phyloP scores from a whole-genome alignment of 92 coral and sea anemone genomes.

The Heliopora coerulea region DNA sequence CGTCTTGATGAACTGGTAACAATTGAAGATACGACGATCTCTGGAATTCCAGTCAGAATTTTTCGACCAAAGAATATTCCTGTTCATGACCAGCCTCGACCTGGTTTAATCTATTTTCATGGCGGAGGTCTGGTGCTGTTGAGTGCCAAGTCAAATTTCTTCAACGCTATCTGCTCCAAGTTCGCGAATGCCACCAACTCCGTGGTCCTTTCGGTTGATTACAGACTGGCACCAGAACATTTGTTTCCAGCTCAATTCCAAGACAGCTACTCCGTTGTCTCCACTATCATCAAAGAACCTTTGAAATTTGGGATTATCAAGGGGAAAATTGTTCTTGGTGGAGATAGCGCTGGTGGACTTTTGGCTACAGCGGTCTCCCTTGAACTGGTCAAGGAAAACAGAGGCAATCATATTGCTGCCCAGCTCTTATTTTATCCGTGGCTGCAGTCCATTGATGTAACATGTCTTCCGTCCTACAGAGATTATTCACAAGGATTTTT shows the following conservation, averaged over 20 bases:
- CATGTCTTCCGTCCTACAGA: constrained; percentile 66
- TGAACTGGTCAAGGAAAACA: constrained; percentile 62
- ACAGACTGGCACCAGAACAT: constrained; percentile 84
- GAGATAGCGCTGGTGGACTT: constrained; percentile 97
- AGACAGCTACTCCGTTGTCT: constrained; percentile 83
- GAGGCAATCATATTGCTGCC: not conserved
- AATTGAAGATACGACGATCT: constrained; percentile 32
- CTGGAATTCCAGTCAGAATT: constrained; percentile 51
- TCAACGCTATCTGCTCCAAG: not conserved
- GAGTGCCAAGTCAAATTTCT: constrained; percentile 3
- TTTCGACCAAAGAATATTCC: constrained; percentile 34
- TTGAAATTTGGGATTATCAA: constrained; percentile 67
- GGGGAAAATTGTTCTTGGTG: constrained; percentile 66
- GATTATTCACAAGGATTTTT: constrained; percentile 52
- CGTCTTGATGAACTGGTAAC: not conserved
- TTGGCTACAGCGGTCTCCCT: constrained; percentile 86
- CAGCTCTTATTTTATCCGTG: constrained; percentile 80
- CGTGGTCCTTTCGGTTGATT: constrained; percentile 52
- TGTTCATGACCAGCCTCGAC: not conserved
- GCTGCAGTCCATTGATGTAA: constrained; percentile 68
- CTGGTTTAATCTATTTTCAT: constrained; percentile 45
- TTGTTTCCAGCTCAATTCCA: constrained; percentile 77
- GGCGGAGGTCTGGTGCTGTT: constrained; percentile 50
- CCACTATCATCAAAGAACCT: constrained; percentile 71
- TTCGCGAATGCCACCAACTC: constrained; percentile 15